Evolutionary conservation across 2,888 invertebrate genomes (phyloP), one percentile per base, ranked within the genome.

Genomic region (Chelonus formosanus): DNA sequence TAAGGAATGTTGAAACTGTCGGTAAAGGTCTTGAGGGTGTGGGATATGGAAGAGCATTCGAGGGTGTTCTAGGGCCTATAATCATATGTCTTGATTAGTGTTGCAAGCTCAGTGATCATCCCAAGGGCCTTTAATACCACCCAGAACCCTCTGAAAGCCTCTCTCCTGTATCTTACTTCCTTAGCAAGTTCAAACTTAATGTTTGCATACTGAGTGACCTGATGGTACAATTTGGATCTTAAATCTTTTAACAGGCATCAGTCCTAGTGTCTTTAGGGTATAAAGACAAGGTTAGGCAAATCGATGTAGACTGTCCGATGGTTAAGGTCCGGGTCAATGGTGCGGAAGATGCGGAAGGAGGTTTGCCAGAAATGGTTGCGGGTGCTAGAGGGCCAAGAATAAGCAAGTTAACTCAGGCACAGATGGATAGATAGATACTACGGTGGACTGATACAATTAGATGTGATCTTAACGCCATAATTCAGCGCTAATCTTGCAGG

Each of bases 71-170:
- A 78, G 79, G 82, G 80, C 78, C 83, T 84, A 82, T 84, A 84
- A 84, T 84, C 84, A 82, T 83, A 82, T 77, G 78, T 82, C 83
- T 83, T 82, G 84, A 84, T 84, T 84, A 84, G 81, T 81, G 78
- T 77, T 73, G 74, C 64, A 79, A 76, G 79, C 81, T 81, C 80
- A 81, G 82, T 84, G 81, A 83, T 84, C 82, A 84, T 82, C 80
- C 77, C 74, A 74, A 71, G 75, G 60, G 67, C 73, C 78, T 80
- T 79, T 83, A 82, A 82, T 81, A 81, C 78, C 74, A 75, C 77
- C 73, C 75, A 34, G 35, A 43, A 34, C 32, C 52, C 31, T 31
- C 20, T 10, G 8, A 45, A 45, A 48, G 31, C 20, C 67, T 70
- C 71, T 73, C 40, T 5, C 40, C 40, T 6, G 6, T 6, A 40